phyloP scores from a whole-genome alignment of 2,888 invertebrate genomes.

The Norana najaformis region DNA sequence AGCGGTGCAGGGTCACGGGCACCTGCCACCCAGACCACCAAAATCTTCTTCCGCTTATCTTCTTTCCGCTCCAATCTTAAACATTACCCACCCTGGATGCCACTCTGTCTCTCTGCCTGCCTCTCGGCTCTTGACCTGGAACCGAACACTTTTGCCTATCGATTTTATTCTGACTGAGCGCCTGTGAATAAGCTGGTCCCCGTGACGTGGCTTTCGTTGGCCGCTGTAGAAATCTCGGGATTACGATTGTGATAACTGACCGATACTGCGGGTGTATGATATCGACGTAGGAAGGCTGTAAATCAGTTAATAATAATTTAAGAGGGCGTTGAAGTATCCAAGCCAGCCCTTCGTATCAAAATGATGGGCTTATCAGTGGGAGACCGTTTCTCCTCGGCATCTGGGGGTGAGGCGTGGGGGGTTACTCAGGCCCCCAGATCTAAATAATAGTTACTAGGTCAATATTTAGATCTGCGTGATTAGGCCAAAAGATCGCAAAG shows the following conservation, averaged over 20 bases:
- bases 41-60: too few relatives aligned
- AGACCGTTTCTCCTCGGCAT: not conserved
- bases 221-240: too few relatives aligned
- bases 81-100: too few relatives aligned
- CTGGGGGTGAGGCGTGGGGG: not conserved
- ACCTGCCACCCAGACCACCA: not conserved
- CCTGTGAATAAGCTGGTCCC: too few relatives aligned
- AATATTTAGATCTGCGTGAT: not conserved
- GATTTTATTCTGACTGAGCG: too few relatives aligned
- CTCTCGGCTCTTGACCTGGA: too few relatives aligned
- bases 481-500: not conserved
- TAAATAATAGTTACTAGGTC: slow-evolving; percentile 13
- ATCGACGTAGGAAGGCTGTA: not conserved
- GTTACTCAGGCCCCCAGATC: too few relatives aligned
- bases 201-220: too few relatives aligned
- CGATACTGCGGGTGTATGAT: not conserved
- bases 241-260: not conserved
- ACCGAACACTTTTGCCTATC: too few relatives aligned
- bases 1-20: not conserved
- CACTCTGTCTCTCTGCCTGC: too few relatives aligned
- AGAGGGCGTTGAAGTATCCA: not conserved
- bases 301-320: slow-evolving; percentile 3
- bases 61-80: too few relatives aligned
- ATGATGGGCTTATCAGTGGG: not conserved
- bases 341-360: not conserved